Evolutionary conservation across 2,888 invertebrate species (phyloP), one percentile per base, ranked within the genome.

Genomic region (Rhingia campestris): DNA sequence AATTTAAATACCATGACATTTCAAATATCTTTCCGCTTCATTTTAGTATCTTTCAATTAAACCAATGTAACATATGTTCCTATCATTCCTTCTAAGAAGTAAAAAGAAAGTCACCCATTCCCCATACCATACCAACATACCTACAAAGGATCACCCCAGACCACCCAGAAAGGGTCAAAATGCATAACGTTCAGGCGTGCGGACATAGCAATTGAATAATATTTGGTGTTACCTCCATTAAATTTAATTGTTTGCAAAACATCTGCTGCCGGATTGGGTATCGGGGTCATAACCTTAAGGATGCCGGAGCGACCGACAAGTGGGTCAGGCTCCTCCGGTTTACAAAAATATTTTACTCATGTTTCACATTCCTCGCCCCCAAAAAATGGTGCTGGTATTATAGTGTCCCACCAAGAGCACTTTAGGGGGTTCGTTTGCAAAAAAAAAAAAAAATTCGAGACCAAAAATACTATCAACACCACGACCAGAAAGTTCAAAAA

Each of bases 191-290:
- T 74, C 74, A 74, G 70, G 84, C 84, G 74, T 84, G 84, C 84
- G 84, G 84, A 84, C 80, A 84, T 70, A 80, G 61, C 84, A 80
- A 84, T 84, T 84, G 84, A 84, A 84, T 80, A 80, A 74, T 84
- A 84, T 84, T 84, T 84, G 84, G 84, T 84, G 84, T 84, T 84
- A 84, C 80, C 84, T 80, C 80, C 70, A 84, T 84, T 80, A 84
- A 84, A 80, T 84, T 84, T 84, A 84, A 84, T 84, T 84, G 84
- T 84, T 84, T 80, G 66, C 80, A 75, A 74, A 75, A 75, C 84
- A 84, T 84, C 84, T 84, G 84, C 64, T 84, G 14, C 74, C 74
- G 70, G 74, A 37, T 70, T 59, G 74, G 80, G 74, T 79, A 75
- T 70, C 53, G 69, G 66, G 84, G 84, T 80, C 73, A 63, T 74